Base-by-base conservation (phyloP, 2,113 vertebrate species). In the Osmerus mordax region DNA sequence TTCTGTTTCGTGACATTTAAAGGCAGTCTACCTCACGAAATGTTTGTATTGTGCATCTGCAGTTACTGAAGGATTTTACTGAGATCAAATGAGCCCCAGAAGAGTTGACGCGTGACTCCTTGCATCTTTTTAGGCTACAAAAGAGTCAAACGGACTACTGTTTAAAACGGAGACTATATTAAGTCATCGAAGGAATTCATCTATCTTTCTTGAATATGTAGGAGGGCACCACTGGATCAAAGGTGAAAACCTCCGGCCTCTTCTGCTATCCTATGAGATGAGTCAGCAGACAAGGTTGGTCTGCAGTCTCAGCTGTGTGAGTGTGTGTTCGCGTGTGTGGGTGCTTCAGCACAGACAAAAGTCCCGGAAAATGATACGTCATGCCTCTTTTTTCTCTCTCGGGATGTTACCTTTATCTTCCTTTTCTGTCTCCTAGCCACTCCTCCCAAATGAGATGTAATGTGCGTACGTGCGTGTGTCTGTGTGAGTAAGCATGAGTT, bases 361-460 rank as follows among this genome's bases (percentile, higher is more conserved):
- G 41, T 47, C 41, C 41, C 41, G 56, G 32, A 70, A 69, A 71
- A 63, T 65, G 72, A 77, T 69, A 2, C 7, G 55, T 75, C 68
- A 63, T 64, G 71, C 74, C 28, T 36, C 41, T 61, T 47, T 11
- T 9, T 61, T 47, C 4, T 9, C 65, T 74, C 69, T 67, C 67
- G 41, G 6, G 80, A 87, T 78, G 52, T 77, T 84, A 85, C 87
- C 86, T 75, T 64, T 15, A 81, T 75, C 68, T 82, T 51, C 60
- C 87, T 61, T 61, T 25, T 74, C 61, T 72, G 59, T 69, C 67
- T 75, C 74, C 66, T 64, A 75, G 60, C 67, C 47, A 25, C 65
- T 51, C 62, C 68, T 64, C 75, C 73, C 67, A 62, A 53, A 58
- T 58, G 51, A 67, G 6, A 63, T 71, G 12, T 65, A 64, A 32